Evolutionary conservation across 2,797 vertebrate genomes (phyloP).

Genomic region (Tragopan temminckii): DNA sequence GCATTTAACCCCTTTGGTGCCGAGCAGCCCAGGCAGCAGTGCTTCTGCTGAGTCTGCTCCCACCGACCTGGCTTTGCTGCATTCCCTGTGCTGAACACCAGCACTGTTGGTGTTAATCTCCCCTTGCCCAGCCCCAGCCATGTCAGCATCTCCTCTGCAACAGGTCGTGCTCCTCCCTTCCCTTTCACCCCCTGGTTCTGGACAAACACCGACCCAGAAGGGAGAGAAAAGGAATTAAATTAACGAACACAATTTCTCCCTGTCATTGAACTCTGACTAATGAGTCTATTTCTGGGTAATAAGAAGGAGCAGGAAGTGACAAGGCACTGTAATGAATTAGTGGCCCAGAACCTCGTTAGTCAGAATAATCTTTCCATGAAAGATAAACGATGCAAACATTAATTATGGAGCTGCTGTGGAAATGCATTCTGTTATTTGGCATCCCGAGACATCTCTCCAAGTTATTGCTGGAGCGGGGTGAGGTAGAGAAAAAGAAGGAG

Average conservation of each 20-base stretch:
- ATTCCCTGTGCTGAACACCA: neutral
- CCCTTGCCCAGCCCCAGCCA: neutral
- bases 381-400: constrained; percentile 88
- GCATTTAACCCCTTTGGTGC: constrained; percentile 45
- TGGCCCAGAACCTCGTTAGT: constrained; percentile 88
- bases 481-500: constrained; percentile 2
- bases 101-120: neutral
- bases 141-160: neutral
- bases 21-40: neutral
- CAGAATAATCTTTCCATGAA: constrained; percentile 87
- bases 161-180: constrained; percentile 16
- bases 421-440: constrained; percentile 80
- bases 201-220: constrained; percentile 71
- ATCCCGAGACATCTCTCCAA: constrained; percentile 72
- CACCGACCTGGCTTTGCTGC: neutral
- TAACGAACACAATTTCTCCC: constrained; percentile 86
- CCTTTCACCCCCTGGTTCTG: constrained; percentile 63
- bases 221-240: constrained; percentile 84
- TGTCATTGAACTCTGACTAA: constrained; percentile 88
- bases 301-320: constrained; percentile 87
- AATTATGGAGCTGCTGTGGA: constrained; percentile 82
- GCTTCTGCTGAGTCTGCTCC: neutral
- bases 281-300: constrained; percentile 89
- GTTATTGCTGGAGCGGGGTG: constrained; percentile 68
- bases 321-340: constrained; percentile 86